Evolutionary conservation across 2,888 invertebrate species (phyloP), one percentile per base, ranked within the genome.

Genomic region (Rhodophaea formosa): DNA sequence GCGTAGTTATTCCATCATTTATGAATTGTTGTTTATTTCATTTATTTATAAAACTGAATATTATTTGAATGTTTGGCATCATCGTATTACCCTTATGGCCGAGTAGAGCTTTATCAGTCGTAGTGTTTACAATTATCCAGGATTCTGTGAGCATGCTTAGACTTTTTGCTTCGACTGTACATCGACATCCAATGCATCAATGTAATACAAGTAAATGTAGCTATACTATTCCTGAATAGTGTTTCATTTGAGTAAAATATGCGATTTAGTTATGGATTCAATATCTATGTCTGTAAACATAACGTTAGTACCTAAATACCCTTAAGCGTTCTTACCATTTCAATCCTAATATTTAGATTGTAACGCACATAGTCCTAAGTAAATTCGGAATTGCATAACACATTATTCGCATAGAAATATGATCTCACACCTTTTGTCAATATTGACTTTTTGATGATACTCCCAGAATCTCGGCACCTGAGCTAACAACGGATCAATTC

Each of bases 331-430:
- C 46, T 29, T 49, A 32, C 49, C 30, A 16, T 32, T 15, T 15
- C 32, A 30, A 32, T 49, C 49, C 3, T 49, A 29, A 47, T 10
- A 10, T 49, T 49, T 49, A 32, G 30, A 49, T 32, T 15, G 8
- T 51, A 35, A 51, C 32, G 32, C 57, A 67, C 66, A 59, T 60
- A 63, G 70, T 82, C 88, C 88, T 88, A 86, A 85, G 69, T 74
- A 86, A 88, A 88, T 84, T 62, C 46, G 58, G 61, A 63, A 65
- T 87, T 87, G 86, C 82, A 83, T 80, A 86, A 86, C 71, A 77
- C 75, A 71, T 77, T 78, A 79, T 82, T 79, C 78, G 80, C 79
- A 68, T 76, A 80, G 86, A 86, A 87, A 88, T 85, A 84, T 85
- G 80, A 88, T 85, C 80, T 73, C 70, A 71, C 73, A 76, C 73